A percentile compares a stretch with the other conserved stretches of the same genome.
Evolutionary conservation across 1,140 invertebrate species (phyloP).

Genomic region (Nasonia vitripennis): DNA sequence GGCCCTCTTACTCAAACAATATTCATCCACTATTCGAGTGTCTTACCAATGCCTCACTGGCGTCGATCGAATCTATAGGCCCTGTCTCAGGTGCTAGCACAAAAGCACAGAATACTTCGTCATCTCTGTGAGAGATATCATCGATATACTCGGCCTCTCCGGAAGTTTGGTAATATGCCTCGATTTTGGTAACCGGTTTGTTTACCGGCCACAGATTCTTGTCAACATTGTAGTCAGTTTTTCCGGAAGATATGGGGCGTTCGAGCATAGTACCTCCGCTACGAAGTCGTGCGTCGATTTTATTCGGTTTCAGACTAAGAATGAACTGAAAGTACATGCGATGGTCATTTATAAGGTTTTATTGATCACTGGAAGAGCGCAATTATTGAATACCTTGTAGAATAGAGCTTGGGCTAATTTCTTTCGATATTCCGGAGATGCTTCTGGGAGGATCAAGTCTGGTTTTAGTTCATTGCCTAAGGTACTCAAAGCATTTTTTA

Average conservation of each 20-base stretch:
- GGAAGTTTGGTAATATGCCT: constrained; percentile 83
- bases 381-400: constrained; percentile 81
- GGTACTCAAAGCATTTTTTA: constrained; percentile 76
- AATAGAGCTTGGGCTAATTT: constrained; percentile 81
- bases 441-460: constrained; percentile 78
- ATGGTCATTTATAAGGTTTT: background rate
- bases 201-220: constrained; percentile 85
- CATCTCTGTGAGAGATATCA: constrained; percentile 76
- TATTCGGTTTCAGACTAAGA: constrained; percentile 72
- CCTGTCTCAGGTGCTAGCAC: constrained; percentile 77
- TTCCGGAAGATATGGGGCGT: constrained; percentile 81
- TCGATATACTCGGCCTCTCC: constrained; percentile 83
- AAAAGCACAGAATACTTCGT: constrained; percentile 81
- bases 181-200: constrained; percentile 85
- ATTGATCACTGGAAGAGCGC: background rate
- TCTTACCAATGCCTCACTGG: constrained; percentile 69
- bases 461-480: constrained; percentile 80
- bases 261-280: constrained; percentile 76
- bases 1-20: no score
- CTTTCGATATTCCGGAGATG: constrained; percentile 80
- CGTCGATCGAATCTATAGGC: constrained; percentile 76
- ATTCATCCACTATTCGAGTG: no score
- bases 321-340: constrained; percentile 71
- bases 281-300: constrained; percentile 64
- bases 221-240: constrained; percentile 83